These are phyloP conservation scores for Tetanocera ferruginea DNA, from an alignment of 2,888 invertebrate genomes.

Conservation along the genomic window DNA sequence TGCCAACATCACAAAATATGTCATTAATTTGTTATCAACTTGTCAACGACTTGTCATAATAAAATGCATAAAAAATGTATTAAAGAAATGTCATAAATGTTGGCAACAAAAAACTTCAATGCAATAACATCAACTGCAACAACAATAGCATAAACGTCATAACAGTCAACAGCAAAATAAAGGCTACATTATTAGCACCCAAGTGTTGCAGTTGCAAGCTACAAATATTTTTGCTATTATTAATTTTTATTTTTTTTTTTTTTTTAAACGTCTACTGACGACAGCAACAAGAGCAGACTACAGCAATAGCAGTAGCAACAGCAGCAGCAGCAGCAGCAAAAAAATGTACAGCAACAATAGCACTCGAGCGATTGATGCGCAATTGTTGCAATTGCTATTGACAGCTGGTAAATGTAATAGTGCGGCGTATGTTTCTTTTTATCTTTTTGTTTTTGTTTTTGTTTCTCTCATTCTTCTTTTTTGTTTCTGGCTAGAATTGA, in stretches of 20 bases:
- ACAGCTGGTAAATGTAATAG: conserved; percentile 47
- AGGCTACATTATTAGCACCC: conserved; percentile 24
- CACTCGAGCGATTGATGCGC: conserved; percentile 36
- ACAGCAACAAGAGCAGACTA: conserved; percentile 1
- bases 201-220: conserved; percentile 35
- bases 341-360: conserved; percentile 10
- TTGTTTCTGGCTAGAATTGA: neutral
- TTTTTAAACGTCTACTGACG: neutral
- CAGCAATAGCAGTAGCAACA: conserved; percentile 24
- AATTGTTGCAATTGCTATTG: conserved; percentile 51
- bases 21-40: conserved; percentile 46
- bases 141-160: neutral
- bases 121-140: no score
- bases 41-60: conserved; percentile 45
- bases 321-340: neutral
- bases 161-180: neutral
- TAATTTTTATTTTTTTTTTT: neutral
- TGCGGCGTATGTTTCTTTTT: neutral
- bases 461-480: no score
- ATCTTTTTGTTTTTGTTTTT: neutral
- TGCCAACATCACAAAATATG: conserved; percentile 10
- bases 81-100: conserved; percentile 39
- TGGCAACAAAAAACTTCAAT: neutral
- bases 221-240: conserved; percentile 11
- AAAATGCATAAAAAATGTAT: conserved; percentile 41